Evolutionary conservation across 2,797 vertebrate species (phyloP).

Genomic region (Chiloscyllium punctatum): DNA sequence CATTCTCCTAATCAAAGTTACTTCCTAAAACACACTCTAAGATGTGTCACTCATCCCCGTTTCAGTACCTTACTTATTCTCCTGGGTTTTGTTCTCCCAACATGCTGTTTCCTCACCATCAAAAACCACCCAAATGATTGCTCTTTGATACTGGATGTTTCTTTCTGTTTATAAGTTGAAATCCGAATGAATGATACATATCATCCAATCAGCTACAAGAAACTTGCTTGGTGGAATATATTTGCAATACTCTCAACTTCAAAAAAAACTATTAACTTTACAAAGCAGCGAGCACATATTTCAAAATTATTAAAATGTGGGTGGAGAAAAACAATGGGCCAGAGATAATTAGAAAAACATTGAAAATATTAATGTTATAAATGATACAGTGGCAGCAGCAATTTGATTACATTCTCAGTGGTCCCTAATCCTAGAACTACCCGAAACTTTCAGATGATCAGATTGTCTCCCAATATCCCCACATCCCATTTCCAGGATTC

Average conservation of each 20-base stretch:
- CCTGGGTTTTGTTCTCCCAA: neutral
- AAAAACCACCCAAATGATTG: neutral
- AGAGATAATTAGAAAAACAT: neutral
- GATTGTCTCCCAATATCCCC: neutral
- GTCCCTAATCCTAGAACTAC: neutral
- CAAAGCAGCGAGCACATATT: constrained; percentile 10
- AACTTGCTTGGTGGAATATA: constrained; percentile 20
- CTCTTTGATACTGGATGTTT: neutral
- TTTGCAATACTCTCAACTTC: constrained; percentile 25
- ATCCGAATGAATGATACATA: constrained; percentile 23
- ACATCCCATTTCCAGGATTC: neutral
- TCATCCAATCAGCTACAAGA: constrained; percentile 16
- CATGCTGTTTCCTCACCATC: neutral
- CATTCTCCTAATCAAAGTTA: neutral
- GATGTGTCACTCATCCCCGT: neutral
- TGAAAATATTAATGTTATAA: neutral
- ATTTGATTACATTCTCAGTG: neutral
- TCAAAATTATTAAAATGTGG: constrained; percentile 20
- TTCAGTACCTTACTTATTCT: neutral
- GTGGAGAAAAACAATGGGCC: neutral
- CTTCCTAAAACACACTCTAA: neutral
- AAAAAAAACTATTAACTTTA: constrained; percentile 31
- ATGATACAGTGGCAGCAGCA: neutral
- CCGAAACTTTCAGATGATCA: neutral
- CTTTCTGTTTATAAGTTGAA: neutral